Percentiles rank a stretch among this genome's conserved stretches.
Conservation (phyloP, 2,888 invertebrate species). For the Thereva unica region DNA sequence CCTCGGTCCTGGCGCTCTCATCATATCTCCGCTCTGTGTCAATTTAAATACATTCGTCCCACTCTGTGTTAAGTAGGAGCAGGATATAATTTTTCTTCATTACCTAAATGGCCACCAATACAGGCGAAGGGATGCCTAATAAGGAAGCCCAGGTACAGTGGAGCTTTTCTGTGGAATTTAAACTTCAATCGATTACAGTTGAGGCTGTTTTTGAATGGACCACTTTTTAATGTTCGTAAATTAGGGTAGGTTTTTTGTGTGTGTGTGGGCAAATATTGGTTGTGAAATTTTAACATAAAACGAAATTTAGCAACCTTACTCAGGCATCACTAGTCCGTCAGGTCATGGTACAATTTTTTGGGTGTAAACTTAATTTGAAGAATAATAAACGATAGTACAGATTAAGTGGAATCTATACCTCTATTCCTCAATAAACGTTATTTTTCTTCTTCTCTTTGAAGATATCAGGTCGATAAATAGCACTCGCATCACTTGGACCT, state of each 20-base stretch:
- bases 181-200: constrained; percentile 16
- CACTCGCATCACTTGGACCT: too few relatives aligned
- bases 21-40: constrained; percentile 36
- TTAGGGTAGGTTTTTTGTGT: background rate
- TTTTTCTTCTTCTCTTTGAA: too few relatives aligned
- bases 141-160: constrained; percentile 18
- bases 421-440: too few relatives aligned
- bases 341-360: too few relatives aligned
- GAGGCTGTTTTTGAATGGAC: constrained; percentile 25
- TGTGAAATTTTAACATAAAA: too few relatives aligned
- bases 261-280: background rate
- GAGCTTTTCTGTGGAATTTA: background rate
- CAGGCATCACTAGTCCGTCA: too few relatives aligned
- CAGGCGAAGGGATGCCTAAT: constrained; percentile 16
- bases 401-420: too few relatives aligned
- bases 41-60: constrained; percentile 37
- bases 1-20: constrained; percentile 17
- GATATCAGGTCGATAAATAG: too few relatives aligned
- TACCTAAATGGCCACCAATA: constrained; percentile 31
- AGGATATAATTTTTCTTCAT: constrained; percentile 41
- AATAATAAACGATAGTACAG: too few relatives aligned
- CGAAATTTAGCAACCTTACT: too few relatives aligned
- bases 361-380: too few relatives aligned
- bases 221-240: constrained; percentile 4
- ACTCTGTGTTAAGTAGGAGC: constrained; percentile 38